Percentiles rank a stretch among this genome's conserved stretches.
Evolutionary conservation across 2,113 vertebrate genomes (phyloP).

Genomic region (Plectropomus leopardus): DNA sequence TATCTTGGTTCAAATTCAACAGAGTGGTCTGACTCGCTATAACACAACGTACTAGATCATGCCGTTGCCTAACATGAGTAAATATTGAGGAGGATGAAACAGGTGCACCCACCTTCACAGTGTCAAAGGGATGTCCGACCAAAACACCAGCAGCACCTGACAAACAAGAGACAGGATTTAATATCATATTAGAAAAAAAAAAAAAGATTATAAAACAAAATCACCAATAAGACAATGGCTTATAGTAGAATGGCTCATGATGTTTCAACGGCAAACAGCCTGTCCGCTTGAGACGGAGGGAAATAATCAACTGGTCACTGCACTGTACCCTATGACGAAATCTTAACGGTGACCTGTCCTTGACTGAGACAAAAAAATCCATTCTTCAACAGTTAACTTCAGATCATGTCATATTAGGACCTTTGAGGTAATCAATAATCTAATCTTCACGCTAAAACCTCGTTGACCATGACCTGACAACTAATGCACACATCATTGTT

Average conservation of each 20-base stretch:
- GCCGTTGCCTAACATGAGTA: conserved; percentile 20
- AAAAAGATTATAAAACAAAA: background rate
- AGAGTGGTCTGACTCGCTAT: background rate
- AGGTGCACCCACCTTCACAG: conserved; percentile 87
- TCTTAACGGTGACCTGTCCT: conserved; percentile 49
- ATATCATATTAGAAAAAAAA: background rate
- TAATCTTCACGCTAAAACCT: background rate
- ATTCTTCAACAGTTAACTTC: conserved; percentile 26
- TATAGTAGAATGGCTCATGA: background rate
- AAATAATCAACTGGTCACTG: conserved; percentile 45
- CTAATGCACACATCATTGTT: background rate
- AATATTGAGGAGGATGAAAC: conserved; percentile 12
- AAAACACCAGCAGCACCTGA: conserved; percentile 96
- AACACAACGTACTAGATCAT: conserved; percentile 4
- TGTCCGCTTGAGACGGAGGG: background rate
- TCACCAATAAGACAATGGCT: background rate
- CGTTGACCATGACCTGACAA: background rate
- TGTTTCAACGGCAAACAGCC: conserved; percentile 7
- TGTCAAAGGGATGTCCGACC: conserved; percentile 97
- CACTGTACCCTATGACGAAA: conserved; percentile 31
- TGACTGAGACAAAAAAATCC: conserved; percentile 39
- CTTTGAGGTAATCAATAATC: background rate
- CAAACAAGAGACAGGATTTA: background rate
- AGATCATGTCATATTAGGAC: background rate
- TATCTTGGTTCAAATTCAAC: conserved; percentile 31